Evolutionary conservation across 2,888 invertebrate species (phyloP), one percentile per base, ranked within the genome.

Genomic region (Cylloceria caligata): DNA sequence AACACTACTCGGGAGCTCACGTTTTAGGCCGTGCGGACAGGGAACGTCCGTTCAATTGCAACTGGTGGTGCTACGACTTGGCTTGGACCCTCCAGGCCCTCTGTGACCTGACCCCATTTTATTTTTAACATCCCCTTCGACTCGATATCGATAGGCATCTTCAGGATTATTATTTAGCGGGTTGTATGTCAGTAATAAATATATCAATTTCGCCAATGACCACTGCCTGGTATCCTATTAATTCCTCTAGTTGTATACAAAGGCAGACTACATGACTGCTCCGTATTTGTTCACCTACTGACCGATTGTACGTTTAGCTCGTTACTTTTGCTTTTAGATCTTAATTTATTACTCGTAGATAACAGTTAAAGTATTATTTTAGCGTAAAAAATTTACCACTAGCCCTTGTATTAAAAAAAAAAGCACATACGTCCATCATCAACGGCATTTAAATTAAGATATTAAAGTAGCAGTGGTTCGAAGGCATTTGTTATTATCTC

Each of bases 161-260:
- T 68, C 73, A 55, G 52, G 68, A 72, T 34, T 24, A 30, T 49
- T 55, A 57, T 80, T 71, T 52, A 11, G 57, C 4, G 16, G 39
- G 65, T 19, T 72, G 71, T 72, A 72, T 24, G 62, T 49, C 60
- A 67, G 65, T 77, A 72, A 81, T 77, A 42, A 68, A 77, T 67
- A 55, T 42, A 36, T 30, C 67, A 36, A 49, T 68, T 45, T 68
- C 45, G 39, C 64, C 55, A 39, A 30, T 13, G 34, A 52, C 21
- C 55, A 3, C 30, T 57, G 13, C 30, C 30, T n/a, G 6, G 55
- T 55, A 13, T 16, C 16, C 36, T 19, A 36, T 39, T 16, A 52
- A 27, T 69, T 69, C 36, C 16, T 55, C 24, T 5, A 27, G 24
- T 24, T n/a, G 55, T 3, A 5, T 27, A 13, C 5, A 30, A 4